Evolutionary conservation across 1,140 invertebrate genomes (phyloP).

Genomic region (Cryptotermes secundus): DNA sequence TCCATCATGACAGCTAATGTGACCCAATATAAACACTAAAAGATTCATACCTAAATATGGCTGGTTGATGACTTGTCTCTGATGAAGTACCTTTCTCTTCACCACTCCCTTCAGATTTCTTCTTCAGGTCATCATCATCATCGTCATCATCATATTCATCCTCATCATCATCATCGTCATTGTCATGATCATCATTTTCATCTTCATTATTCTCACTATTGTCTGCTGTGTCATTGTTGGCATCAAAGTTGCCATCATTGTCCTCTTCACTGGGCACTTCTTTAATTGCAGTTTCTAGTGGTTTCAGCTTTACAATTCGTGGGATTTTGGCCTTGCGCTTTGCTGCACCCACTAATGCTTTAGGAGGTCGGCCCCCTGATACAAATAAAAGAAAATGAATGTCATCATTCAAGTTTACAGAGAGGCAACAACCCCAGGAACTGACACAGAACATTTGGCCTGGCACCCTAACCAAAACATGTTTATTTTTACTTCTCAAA

Average conservation of each 20-base stretch:
- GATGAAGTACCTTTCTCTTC: neutral
- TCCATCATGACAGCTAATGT: no score
- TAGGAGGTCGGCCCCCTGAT: constrained; percentile 29
- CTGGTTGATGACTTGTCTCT: constrained; percentile 22
- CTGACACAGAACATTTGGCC: no score
- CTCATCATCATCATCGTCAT: neutral
- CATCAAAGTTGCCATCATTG: neutral
- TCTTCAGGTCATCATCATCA: constrained; percentile 19
- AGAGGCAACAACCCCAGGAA: no score
- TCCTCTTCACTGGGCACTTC: neutral
- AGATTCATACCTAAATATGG: constrained; percentile 24
- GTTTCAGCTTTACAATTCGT: constrained; percentile 26
- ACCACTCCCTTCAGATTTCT: neutral
- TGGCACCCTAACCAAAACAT: no score
- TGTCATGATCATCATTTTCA: neutral
- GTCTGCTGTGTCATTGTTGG: neutral
- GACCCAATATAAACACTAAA: no score
- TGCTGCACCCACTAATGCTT: constrained; percentile 31
- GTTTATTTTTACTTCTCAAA: no score
- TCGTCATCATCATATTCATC: neutral
- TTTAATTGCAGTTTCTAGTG: neutral
- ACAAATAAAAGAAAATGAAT: neutral
- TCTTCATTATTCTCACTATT: constrained; percentile 14
- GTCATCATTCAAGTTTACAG: no score
- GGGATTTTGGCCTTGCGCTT: constrained; percentile 33